phyloP scores from a whole-genome alignment of 1,140 invertebrate species.

The Nasonia giraulti region DNA sequence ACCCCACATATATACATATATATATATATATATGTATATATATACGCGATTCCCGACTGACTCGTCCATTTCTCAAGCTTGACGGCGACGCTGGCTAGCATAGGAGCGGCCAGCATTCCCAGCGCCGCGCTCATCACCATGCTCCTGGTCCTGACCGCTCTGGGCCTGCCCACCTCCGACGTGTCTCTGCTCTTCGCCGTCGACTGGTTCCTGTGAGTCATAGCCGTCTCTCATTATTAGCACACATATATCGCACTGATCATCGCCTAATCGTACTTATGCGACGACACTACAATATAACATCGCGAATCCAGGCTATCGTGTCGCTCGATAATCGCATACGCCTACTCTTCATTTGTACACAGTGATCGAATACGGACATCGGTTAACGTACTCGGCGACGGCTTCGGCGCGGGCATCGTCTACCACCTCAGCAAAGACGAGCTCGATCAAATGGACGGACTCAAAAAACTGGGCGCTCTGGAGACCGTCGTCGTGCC shows the following conservation, averaged over 20 bases:
- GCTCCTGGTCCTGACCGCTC: constrained; percentile 84
- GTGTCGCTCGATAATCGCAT: not conserved
- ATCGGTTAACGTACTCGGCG: constrained; percentile 87
- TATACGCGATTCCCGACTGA: not conserved
- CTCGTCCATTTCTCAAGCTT: constrained; percentile 71
- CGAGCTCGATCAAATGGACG: constrained; percentile 77
- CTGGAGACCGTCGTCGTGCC: constrained; percentile 59
- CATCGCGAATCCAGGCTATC: not conserved
- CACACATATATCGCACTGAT: no score
- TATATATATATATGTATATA: not conserved
- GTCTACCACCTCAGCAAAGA: constrained; percentile 84
- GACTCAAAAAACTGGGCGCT: constrained; percentile 63
- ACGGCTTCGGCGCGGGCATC: constrained; percentile 87
- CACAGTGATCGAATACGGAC: constrained; percentile 81
- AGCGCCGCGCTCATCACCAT: constrained; percentile 85
- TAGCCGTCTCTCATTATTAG: not conserved
- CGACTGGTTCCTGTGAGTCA: constrained; percentile 85
- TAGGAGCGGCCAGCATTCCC: constrained; percentile 87
- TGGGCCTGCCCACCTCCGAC: constrained; percentile 83
- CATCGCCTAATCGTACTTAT: no score
- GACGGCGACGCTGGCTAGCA: constrained; percentile 84
- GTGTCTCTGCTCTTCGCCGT: constrained; percentile 84
- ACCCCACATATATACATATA: not conserved
- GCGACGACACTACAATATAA: not conserved
- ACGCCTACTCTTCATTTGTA: not conserved